These are phyloP conservation scores for Bombus waltoni DNA, from an alignment of 1,140 invertebrate species.

Conservation along the genomic window DNA sequence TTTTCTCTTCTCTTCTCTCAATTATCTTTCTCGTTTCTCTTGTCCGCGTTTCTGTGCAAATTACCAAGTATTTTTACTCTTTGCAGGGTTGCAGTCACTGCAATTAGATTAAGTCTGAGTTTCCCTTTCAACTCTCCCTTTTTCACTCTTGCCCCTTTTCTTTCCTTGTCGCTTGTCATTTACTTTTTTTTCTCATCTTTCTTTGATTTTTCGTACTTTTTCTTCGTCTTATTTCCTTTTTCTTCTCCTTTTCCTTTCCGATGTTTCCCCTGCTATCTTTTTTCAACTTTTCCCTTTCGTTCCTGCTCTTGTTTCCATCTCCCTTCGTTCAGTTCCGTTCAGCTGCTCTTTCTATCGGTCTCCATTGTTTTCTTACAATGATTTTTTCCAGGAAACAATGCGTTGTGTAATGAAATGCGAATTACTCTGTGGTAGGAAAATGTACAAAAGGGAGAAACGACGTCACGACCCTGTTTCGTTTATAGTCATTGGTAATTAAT, in stretches of 20 bases:
- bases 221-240: background rate
- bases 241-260: too few species aligned
- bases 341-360: background rate
- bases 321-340: background rate
- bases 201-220: conserved; percentile 18
- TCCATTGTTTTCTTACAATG: background rate
- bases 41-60: conserved; percentile 43
- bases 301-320: background rate
- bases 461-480: background rate
- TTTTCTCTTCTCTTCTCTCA: background rate
- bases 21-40: conserved; percentile 39
- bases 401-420: background rate
- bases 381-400: background rate
- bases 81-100: conserved; percentile 56
- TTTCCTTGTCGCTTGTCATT: conserved; percentile 5
- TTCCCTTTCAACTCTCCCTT: background rate
- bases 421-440: too few species aligned
- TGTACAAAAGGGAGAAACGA: background rate
- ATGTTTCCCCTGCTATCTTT: too few species aligned
- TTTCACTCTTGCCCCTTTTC: background rate
- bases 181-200: conserved; percentile 1
- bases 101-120: conserved; percentile 58
- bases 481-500: background rate
- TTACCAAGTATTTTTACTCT: conserved; percentile 65
- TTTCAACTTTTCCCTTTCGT: background rate